Evolutionary conservation across 2,113 vertebrate species (phyloP), one percentile per base, ranked within the genome.

Genomic region (Bucco capensis): DNA sequence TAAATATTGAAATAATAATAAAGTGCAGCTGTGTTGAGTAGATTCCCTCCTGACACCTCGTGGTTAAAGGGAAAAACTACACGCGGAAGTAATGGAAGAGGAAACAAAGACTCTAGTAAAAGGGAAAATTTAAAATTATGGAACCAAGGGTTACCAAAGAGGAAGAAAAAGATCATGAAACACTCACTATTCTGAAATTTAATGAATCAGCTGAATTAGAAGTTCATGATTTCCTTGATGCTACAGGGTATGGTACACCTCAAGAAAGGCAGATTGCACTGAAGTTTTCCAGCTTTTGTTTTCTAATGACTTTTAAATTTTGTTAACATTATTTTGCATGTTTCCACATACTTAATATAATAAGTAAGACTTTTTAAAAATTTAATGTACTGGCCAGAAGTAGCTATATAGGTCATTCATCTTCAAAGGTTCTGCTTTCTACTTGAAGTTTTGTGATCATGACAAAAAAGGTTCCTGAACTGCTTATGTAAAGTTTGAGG

Each of bases 381-480:
- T 74, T 54, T 6, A 88, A 42, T 69, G 14, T 81, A 33, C 30
- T 82, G 42, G n/a, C 73, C 49, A 75, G 44, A 90, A 75, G 38
- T 40, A 47, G 16, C 72, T 94, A 4, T 88, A 5, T 53, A 76
- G 35, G 31, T 83, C 3, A 69, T 62, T 83, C 81, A 47, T 88
- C 47, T 93, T 91, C 72, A 94, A 80, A 86, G 47, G 40, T 94
- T 80, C 47, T 75, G 7, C n/a, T 88, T 80, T 81, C 25, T 53
- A 8, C 30, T 21, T 77, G 13, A 83, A 75, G 47, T 51, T 88
- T 89, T 75, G n/a, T 64, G 38, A 74, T 77, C 8, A 40, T 28
- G 46, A 35, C 53, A 71, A 40, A 83, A 44, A 90, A 70, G 12
- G 15, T 72, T 91, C 24, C 51, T 88, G 67, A 88, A 64, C 38